A percentile compares a stretch with the other conserved stretches of the same genome.
Conservation (phyloP, 2,113 vertebrate species). For the Trinectes maculatus region DNA sequence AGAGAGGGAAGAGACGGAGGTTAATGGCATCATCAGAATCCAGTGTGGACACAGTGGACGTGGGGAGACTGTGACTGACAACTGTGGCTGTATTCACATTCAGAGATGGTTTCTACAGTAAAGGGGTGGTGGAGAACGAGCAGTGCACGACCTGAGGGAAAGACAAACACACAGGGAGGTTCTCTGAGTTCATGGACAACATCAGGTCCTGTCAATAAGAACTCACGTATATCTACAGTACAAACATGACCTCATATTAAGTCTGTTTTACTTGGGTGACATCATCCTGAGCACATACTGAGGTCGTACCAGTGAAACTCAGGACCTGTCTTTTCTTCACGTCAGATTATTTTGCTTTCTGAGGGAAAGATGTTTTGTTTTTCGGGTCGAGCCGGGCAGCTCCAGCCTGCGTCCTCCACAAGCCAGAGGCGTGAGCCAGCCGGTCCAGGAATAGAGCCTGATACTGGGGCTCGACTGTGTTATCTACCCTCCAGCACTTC, state of each 20-base stretch:
- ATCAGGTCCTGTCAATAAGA: constrained; percentile 9
- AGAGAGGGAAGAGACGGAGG: constrained; percentile 22
- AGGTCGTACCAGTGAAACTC: background rate
- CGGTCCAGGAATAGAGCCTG: constrained; percentile 75
- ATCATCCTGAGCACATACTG: background rate
- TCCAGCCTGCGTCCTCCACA: constrained; percentile 37
- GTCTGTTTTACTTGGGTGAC: background rate
- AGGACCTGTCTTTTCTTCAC: background rate
- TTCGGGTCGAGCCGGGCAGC: constrained; percentile 6
- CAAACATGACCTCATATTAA: background rate
- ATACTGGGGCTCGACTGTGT: constrained; percentile 46
- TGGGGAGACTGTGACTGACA: too few relatives aligned
- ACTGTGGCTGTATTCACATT: background rate
- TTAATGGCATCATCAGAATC: constrained; percentile 36
- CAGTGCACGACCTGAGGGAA: background rate
- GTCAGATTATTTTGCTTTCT: background rate
- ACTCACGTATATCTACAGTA: background rate
- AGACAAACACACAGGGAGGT: background rate
- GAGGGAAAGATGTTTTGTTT: background rate
- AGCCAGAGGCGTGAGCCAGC: constrained; percentile 62
- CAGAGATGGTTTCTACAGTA: background rate
- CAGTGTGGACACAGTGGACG: background rate
- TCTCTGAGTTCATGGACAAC: constrained; percentile 15
- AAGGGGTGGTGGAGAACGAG: background rate
- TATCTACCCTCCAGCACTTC: constrained; percentile 32